Percentiles rank a stretch among this genome's conserved stretches.
These are phyloP conservation scores for Leptura quadrifasciata DNA, from an alignment of 2,888 invertebrate species.

Conservation along the genomic window DNA sequence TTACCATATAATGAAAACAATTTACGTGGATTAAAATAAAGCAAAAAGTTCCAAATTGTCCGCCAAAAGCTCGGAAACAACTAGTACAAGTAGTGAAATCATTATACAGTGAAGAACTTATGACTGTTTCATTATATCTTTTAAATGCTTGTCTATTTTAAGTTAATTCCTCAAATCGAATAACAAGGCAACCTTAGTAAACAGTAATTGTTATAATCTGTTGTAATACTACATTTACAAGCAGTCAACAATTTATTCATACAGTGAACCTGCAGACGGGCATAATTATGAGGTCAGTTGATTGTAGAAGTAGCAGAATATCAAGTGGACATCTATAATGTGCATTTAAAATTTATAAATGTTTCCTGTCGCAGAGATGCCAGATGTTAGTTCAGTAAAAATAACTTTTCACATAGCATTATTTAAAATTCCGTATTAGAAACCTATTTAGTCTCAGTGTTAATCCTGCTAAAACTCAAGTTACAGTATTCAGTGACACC, in stretches of 20 bases:
- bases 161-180: slow-evolving; percentile 29
- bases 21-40: not conserved
- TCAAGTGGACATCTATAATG: not conserved
- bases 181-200: slow-evolving; percentile 27
- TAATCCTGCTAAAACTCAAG: no score
- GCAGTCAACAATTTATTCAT: slow-evolving; percentile 17
- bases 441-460: no score
- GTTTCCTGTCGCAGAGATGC: not conserved
- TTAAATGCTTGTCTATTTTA: slow-evolving; percentile 15
- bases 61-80: slow-evolving; percentile 7
- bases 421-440: no score
- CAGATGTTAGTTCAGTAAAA: no score
- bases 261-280: slow-evolving; percentile 10
- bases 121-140: slow-evolving; percentile 12
- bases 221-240: slow-evolving; percentile 23
- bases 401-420: no score
- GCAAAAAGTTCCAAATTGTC: not conserved
- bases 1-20: slow-evolving; percentile 3
- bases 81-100: slow-evolving; percentile 8
- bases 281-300: slow-evolving; percentile 15
- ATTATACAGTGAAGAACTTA: slow-evolving; percentile 1
- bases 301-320: not conserved
- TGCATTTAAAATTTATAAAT: not conserved
- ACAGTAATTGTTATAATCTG: slow-evolving; percentile 23
- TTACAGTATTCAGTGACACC: no score